Evolutionary conservation across 2,888 invertebrate genomes (phyloP).

Genomic region (Nemurella pictetii): DNA sequence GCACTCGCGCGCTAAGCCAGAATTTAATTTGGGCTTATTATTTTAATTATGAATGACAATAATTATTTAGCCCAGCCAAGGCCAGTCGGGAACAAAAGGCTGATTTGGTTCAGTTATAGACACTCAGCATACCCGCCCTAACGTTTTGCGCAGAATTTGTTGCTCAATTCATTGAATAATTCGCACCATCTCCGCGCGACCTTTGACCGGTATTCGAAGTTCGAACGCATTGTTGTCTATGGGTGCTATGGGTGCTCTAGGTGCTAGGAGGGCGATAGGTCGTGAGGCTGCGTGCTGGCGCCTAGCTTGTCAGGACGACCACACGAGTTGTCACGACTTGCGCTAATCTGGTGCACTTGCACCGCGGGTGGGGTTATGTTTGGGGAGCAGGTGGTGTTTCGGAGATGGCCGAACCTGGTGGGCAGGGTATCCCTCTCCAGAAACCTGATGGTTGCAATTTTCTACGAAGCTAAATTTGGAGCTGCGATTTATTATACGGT

Average conservation of each 20-base stretch:
- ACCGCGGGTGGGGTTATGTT: background rate
- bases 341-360: background rate
- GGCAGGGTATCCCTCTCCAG: too few species aligned
- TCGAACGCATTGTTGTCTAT: background rate
- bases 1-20: background rate
- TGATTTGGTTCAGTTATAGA: background rate
- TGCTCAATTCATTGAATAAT: background rate
- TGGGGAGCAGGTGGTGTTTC: too few species aligned
- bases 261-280: background rate
- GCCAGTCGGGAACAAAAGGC: background rate
- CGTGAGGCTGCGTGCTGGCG: background rate
- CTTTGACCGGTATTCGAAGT: background rate
- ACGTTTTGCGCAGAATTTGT: background rate
- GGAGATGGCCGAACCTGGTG: too few species aligned
- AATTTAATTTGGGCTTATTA: background rate
- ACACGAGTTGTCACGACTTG: background rate
- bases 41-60: background rate
- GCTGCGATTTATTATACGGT: too few species aligned
- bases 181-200: background rate
- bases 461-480: too few species aligned
- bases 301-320: background rate
- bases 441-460: too few species aligned
- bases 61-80: background rate
- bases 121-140: background rate
- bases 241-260: background rate